Evolutionary conservation across 2,797 vertebrate genomes (phyloP), one percentile per base, ranked within the genome.

Genomic region (Sebastes matsubarae): DNA sequence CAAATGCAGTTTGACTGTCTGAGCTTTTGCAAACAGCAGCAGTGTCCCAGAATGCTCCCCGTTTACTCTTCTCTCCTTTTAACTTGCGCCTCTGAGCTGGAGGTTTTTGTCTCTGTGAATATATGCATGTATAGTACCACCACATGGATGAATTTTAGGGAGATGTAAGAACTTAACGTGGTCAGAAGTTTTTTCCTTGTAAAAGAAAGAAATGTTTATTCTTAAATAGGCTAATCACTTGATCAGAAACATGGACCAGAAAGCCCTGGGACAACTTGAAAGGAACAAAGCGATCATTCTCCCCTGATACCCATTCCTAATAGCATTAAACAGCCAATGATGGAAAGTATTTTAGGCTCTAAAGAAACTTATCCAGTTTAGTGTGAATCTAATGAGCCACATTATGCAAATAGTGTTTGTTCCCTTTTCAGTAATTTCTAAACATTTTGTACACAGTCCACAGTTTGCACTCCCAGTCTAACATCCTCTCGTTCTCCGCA

Each of bases 401-500:
- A 69, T 93, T 75, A 87, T 84, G 86, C 68, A 85, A 90, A 87
- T 52, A 1, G 4, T 2, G 32, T 58, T n/a, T 54, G 61, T 85
- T 88, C 68, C 60, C 36, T 66, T n/a, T 72, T 75, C 34, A 59
- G 60, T 76, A 22, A 46, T 77, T 83, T 77, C 34, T 18, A 46
- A 81, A 79, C 52, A 59, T 79, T 86, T 76, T 13, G 20, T 66
- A 59, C 64, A 64, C 73, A 63, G 9, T 63, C 25, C 25, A 27
- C 50, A 65, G 42, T 57, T 73, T 64, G 30, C 59, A 22, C 34
- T 68, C 10, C 8, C 74, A 34, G 32, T 55, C 2, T 85, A 54
- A 87, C 54, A 24, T 69, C 29, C 34, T 83, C 29, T 80, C 3
- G 83, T 88, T 95, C 74, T 80, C 95, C 95, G 78, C 95, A 99